Base-by-base conservation (phyloP, 2,113 vertebrate species). In the Ochotona curzoniae region DNA sequence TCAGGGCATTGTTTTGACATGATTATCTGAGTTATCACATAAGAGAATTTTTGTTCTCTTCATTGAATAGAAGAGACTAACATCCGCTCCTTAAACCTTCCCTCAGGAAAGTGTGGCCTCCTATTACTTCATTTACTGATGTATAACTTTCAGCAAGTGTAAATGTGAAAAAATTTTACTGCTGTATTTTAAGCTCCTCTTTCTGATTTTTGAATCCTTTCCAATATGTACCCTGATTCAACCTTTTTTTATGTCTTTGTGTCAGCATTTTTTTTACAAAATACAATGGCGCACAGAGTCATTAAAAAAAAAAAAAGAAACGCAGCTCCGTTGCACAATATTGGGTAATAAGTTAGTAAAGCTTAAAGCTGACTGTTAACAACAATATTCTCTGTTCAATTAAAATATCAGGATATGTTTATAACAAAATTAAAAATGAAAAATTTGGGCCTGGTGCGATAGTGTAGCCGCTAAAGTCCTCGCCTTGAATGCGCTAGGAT, bases 121-220 rank as follows among this genome's bases (percentile, higher is more conserved):
- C 26, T 28, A 69, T 75, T 75, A 74, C 25, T 93, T 90, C 89
- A 69, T 90, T 85, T 81, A 91, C 8, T 82, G 11, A 47, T 84
- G 44, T 93, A 4, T 25, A 76, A 73, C 35, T 90, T 85, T 44
- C 64, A 92, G 38, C 12, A 64, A 82, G 82, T 70, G 21, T 75
- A 54, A 82, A 90, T 57, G 8, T 63, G 38, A 9, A 35, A 90
- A 90, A 86, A 75, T 94, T 71, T 88, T 89, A 92, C 35, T 57
- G n/a, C 57, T 81, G 14, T 81, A 35, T 84, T 92, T 90, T 78
- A 35, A 94, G 25, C 38, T 25, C 6, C 11, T 84, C 4, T 69
- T 44, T 87, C 44, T 87, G 88, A 71, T 17, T 61, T 86, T 93
- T 83, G 8, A 94, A 73, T 76, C 10, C 89, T 95, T 92, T 92